Conservation (phyloP, 2,113 vertebrate species). For the Conger conger region DNA sequence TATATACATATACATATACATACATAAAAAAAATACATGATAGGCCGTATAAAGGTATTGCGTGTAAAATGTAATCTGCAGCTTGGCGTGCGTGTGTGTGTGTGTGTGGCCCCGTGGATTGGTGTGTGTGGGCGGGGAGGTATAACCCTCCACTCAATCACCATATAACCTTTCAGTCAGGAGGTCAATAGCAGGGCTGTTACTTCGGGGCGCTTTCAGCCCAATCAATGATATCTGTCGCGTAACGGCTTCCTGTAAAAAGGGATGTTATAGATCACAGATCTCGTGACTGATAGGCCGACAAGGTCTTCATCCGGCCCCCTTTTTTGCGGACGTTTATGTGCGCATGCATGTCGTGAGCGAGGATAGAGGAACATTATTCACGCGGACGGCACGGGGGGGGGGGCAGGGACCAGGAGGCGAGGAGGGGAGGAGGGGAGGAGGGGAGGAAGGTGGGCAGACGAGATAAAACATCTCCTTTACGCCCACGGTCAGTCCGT, state of each 20-base stretch:
- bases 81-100: no score
- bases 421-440: neutral
- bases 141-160: neutral
- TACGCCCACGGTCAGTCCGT: neutral
- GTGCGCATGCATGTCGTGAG: neutral
- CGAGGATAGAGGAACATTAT: neutral
- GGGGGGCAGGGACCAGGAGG: neutral
- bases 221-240: neutral
- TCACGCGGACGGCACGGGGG: neutral
- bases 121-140: neutral
- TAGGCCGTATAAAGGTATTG: neutral
- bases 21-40: neutral
- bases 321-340: neutral
- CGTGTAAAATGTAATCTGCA: neutral
- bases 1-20: no score
- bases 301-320: neutral
- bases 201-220: neutral
- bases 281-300: neutral
- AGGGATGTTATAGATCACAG: neutral
- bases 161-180: neutral
- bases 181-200: neutral
- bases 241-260: neutral
- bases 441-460: neutral
- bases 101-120: neutral
- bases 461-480: slow-evolving; percentile 4